These are phyloP conservation scores for Monopterus albus DNA, from an alignment of 2,113 vertebrate genomes.

Conservation along the genomic window DNA sequence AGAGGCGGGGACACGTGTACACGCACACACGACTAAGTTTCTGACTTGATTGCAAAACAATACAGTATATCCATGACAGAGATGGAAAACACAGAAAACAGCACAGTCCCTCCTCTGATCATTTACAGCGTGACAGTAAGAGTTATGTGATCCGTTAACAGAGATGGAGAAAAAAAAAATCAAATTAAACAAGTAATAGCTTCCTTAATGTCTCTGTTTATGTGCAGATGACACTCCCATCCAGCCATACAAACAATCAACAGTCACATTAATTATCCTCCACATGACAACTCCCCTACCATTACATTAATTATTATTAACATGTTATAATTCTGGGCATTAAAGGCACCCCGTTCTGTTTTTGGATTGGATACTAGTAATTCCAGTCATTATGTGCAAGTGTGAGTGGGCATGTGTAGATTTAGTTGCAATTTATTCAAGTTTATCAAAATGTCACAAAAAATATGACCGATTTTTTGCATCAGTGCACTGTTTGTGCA, in stretches of 20 bases:
- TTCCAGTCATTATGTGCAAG: slow-evolving; percentile 21
- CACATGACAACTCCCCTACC: slow-evolving; percentile 64
- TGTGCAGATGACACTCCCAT: slow-evolving; percentile 68
- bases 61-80: slow-evolving; percentile 7
- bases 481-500: neutral
- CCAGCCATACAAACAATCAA: slow-evolving; percentile 64
- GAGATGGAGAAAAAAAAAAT: slow-evolving; percentile 77
- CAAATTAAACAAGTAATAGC: slow-evolving; percentile 78
- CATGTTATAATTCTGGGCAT: slow-evolving; percentile 55
- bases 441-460: too few species aligned
- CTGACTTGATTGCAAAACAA: slow-evolving; percentile 8
- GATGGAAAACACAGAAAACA: slow-evolving; percentile 23
- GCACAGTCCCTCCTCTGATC: neutral
- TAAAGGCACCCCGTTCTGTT: slow-evolving; percentile 27
- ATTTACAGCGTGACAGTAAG: slow-evolving; percentile 22
- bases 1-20: neutral
- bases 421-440: too few species aligned
- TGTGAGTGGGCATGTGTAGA: neutral
- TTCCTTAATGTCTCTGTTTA: slow-evolving; percentile 77
- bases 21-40: neutral
- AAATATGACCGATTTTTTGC: slow-evolving; percentile 23
- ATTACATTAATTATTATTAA: slow-evolving; percentile 60
- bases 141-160: slow-evolving; percentile 61
- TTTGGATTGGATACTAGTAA: slow-evolving; percentile 10
- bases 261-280: slow-evolving; percentile 72